Percentiles rank a stretch among this genome's conserved stretches.
These are phyloP conservation scores for Apamea sordens DNA, from an alignment of 2,888 invertebrate genomes.

Conservation along the genomic window DNA sequence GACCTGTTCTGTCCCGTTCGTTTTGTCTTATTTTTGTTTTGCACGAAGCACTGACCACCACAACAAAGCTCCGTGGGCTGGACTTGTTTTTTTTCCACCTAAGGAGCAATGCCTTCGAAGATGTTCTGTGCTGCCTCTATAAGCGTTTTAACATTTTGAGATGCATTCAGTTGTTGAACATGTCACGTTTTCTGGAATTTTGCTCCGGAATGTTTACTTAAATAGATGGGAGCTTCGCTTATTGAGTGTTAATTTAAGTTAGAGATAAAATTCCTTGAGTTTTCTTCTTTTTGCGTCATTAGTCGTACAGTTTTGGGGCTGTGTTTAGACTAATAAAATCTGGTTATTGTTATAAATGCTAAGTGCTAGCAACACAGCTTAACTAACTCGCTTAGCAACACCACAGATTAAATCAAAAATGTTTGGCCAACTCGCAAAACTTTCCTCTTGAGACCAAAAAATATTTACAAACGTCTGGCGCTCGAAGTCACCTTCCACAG, in stretches of 20 bases:
- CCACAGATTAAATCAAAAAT: conserved; percentile 36
- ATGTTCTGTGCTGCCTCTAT: conserved; percentile 60
- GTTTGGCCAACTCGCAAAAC: conserved; percentile 32
- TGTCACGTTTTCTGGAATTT: conserved; percentile 56
- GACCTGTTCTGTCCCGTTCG: conserved; percentile 84
- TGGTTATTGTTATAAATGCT: background rate
- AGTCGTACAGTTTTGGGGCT: background rate
- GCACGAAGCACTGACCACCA: conserved; percentile 89
- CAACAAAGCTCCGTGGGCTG: conserved; percentile 87
- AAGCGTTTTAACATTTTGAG: conserved; percentile 67
- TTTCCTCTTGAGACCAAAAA: conserved; percentile 52
- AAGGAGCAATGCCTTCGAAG: conserved; percentile 79
- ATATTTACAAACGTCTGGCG: conserved; percentile 53
- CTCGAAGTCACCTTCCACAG: conserved; percentile 54
- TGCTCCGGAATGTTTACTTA: conserved; percentile 45
- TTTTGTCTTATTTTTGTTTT: conserved; percentile 89
- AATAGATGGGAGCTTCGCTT: conserved; percentile 35
- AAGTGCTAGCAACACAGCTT: background rate
- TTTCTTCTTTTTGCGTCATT: conserved; percentile 11
- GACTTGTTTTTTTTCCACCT: conserved; percentile 76
- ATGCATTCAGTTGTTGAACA: conserved; percentile 53
- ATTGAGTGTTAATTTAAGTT: conserved; percentile 37
- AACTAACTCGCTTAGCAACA: background rate
- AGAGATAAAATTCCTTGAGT: conserved; percentile 18
- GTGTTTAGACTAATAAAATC: background rate